phyloP scores from a whole-genome alignment of 2,113 vertebrate genomes.

The Atractosteus spatula region DNA sequence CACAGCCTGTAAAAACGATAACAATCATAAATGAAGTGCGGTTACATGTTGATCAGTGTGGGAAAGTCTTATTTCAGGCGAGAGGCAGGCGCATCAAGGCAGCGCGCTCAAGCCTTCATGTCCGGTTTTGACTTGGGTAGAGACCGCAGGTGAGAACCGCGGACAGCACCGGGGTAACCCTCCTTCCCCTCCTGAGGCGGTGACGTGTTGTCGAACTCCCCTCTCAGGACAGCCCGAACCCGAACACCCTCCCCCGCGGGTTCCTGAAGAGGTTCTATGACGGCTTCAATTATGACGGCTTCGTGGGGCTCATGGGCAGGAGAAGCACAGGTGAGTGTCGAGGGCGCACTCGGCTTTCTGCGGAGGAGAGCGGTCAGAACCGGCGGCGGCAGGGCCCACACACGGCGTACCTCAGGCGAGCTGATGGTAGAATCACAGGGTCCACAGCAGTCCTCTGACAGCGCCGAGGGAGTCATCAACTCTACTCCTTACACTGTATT shows the following conservation, averaged over 20 bases:
- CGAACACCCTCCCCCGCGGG: constrained; percentile 60
- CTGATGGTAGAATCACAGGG: neutral
- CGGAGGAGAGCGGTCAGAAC: no score
- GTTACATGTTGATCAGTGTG: no score
- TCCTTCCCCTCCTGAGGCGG: neutral
- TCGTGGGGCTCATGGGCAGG: constrained; percentile 78
- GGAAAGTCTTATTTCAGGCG: no score
- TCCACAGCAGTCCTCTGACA: neutral
- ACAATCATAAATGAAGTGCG: no score
- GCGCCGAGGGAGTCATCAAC: neutral
- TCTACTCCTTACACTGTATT: neutral
- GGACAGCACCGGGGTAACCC: no score
- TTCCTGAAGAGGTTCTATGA: constrained; percentile 67
- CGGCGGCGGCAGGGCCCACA: neutral
- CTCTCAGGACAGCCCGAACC: constrained; percentile 47
- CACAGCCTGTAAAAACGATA: no score
- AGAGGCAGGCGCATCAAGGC: no score
- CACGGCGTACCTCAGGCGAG: neutral
- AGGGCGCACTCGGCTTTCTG: no score
- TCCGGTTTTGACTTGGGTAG: no score
- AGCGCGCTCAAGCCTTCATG: no score
- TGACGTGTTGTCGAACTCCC: neutral
- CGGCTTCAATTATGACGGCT: constrained; percentile 76
- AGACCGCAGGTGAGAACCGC: no score
- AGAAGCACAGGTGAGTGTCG: constrained; percentile 67